These are phyloP conservation scores for Mastomys coucha DNA, from an alignment of 2,113 vertebrate species.

Conservation along the genomic window DNA sequence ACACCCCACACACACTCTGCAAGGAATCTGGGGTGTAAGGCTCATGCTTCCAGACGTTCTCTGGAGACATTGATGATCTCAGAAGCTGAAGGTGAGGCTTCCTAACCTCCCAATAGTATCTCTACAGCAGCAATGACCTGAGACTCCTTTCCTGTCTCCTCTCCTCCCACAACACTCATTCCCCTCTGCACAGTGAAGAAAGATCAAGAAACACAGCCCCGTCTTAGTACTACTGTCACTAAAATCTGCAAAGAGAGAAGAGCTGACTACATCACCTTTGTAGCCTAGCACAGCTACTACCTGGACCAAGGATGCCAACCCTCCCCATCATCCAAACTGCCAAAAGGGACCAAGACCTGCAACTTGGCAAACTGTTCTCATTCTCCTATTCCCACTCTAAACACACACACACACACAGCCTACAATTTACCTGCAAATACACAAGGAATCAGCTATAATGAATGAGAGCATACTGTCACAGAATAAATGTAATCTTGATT, in stretches of 20 bases:
- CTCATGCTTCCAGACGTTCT: background rate
- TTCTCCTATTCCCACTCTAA: too few relatives aligned
- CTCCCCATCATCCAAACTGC: background rate
- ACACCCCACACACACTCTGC: rapidly evolving
- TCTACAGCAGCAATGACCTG: background rate
- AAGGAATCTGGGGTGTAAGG: background rate
- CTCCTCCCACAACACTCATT: constrained; percentile 19
- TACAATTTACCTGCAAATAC: background rate
- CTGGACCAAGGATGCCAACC: constrained; percentile 23
- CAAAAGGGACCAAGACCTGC: background rate
- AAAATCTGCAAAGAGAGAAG: constrained; percentile 70
- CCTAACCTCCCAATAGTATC: background rate
- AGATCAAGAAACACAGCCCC: constrained; percentile 72
- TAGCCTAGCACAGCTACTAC: background rate
- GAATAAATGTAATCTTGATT: background rate
- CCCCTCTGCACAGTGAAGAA: constrained; percentile 57
- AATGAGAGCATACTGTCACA: rapidly evolving
- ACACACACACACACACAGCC: background rate
- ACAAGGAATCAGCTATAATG: background rate
- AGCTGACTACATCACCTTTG: constrained; percentile 63
- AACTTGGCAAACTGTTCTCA: background rate
- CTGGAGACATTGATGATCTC: background rate
- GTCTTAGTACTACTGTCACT: constrained; percentile 61
- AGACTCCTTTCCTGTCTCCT: background rate
- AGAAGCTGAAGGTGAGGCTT: background rate